A percentile compares a stretch with the other conserved stretches of the same genome.
Conservation (phyloP, 2,113 vertebrate genomes). For the Corynorhinus townsendii region DNA sequence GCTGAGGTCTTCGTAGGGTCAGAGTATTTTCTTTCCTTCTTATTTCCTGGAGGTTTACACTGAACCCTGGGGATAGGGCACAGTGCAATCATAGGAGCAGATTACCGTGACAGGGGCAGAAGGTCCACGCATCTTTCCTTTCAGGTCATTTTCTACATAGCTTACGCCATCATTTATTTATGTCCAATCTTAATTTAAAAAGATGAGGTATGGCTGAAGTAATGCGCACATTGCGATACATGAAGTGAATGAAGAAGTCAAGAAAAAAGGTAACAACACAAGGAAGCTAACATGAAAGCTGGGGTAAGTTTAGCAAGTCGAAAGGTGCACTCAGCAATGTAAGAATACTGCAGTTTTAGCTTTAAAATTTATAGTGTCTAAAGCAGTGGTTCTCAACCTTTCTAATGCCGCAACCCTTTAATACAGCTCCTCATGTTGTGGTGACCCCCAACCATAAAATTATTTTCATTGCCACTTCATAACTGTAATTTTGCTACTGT, state of each 20-base stretch:
- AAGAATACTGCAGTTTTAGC: not conserved
- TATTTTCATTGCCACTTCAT: no score
- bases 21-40: constrained; percentile 53
- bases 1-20: constrained; percentile 9
- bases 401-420: no score
- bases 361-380: not conserved
- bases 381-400: no score
- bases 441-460: no score
- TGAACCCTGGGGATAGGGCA: not conserved
- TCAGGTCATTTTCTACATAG: not conserved
- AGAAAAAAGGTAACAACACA: not conserved
- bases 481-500: no score
- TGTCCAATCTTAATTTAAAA: not conserved
- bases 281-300: not conserved
- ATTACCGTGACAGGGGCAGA: not conserved
- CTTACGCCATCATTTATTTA: not conserved
- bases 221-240: not conserved
- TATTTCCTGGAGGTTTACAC: constrained; percentile 3
- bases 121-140: not conserved
- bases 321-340: not conserved
- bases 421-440: no score
- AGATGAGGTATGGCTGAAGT: not conserved
- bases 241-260: not conserved
- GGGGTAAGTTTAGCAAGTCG: not conserved
- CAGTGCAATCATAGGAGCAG: not conserved